Conservation (phyloP, 2,888 invertebrate genomes). For the Sarcophaga subvicina region DNA sequence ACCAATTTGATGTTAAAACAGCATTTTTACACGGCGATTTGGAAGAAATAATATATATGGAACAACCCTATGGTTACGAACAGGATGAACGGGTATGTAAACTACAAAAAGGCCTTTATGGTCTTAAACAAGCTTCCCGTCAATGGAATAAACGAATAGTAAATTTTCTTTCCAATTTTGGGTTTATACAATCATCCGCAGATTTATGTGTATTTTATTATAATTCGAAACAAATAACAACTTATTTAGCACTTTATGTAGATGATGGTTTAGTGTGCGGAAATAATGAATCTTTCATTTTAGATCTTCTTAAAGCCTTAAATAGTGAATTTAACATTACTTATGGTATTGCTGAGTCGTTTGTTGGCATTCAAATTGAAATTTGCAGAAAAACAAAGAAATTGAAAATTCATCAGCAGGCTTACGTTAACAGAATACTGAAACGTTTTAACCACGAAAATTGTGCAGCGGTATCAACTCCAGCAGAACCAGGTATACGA, state of each 20-base stretch:
- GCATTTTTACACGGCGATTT: slow-evolving; percentile 14
- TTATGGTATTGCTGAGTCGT: no score
- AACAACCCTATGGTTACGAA: slow-evolving; percentile 67
- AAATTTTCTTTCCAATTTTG: slow-evolving; percentile 48
- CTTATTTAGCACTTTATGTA: slow-evolving; percentile 67
- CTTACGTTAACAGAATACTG: slow-evolving; percentile 26
- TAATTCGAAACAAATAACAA: neutral
- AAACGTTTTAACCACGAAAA: neutral
- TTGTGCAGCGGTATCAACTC: slow-evolving; percentile 29
- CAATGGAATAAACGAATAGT: slow-evolving; percentile 63
- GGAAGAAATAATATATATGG: slow-evolving; percentile 57
- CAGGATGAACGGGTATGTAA: slow-evolving; percentile 62
- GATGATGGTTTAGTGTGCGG: no score
- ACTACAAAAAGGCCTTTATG: slow-evolving; percentile 67
- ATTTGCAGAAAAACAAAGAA: neutral
- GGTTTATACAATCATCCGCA: slow-evolving; percentile 57
- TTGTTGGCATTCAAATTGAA: no score
- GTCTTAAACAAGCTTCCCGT: slow-evolving; percentile 64
- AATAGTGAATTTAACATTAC: no score
- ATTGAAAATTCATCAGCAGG: neutral
- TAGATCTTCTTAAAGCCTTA: slow-evolving; percentile 23
- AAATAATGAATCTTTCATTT: slow-evolving; percentile 37
- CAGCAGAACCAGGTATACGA: slow-evolving; percentile 34
- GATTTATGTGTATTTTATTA: slow-evolving; percentile 10
- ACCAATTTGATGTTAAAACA: slow-evolving; percentile 38